Evolutionary conservation across 2,888 invertebrate species (phyloP).

Genomic region (Mimumesa dahlbomi): DNA sequence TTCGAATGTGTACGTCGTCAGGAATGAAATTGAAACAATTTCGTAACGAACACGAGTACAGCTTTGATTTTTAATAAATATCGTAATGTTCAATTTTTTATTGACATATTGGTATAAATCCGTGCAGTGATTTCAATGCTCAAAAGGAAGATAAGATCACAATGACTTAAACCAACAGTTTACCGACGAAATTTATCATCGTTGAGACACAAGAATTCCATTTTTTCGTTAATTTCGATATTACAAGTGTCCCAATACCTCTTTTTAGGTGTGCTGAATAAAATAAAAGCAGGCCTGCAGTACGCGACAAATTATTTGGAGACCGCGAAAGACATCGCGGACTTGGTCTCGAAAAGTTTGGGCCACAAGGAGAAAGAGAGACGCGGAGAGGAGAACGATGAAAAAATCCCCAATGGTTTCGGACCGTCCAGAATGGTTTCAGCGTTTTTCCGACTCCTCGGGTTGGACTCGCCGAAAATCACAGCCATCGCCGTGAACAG

Average conservation of each 20-base stretch:
- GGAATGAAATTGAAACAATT: too few species aligned
- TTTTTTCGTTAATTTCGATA: too few species aligned
- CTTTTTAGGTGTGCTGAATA: slow-evolving; percentile 78
- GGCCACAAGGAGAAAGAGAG: slow-evolving; percentile 67
- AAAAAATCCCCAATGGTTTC: slow-evolving; percentile 44
- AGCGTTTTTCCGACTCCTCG: slow-evolving; percentile 86
- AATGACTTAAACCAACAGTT: too few species aligned
- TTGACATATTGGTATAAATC: too few species aligned
- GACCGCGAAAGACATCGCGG: slow-evolving; percentile 83
- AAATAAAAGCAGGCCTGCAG: slow-evolving; percentile 81
- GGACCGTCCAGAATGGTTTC: slow-evolving; percentile 76
- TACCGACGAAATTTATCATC: too few species aligned
- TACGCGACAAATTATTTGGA: slow-evolving; percentile 81
- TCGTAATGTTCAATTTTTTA: too few species aligned
- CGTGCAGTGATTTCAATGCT: too few species aligned
- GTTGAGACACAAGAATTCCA: too few species aligned
- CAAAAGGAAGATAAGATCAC: too few species aligned
- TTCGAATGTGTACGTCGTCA: too few species aligned
- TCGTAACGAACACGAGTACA: too few species aligned
- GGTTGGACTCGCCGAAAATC: slow-evolving; percentile 88
- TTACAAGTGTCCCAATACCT: neutral
- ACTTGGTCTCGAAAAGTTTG: slow-evolving; percentile 83
- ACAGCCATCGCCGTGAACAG: slow-evolving; percentile 92
- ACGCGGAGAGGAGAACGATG: slow-evolving; percentile 60
- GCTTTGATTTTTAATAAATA: too few species aligned